These are phyloP conservation scores for Eupithecia centaureata DNA, from an alignment of 2,888 invertebrate species.

Conservation along the genomic window DNA sequence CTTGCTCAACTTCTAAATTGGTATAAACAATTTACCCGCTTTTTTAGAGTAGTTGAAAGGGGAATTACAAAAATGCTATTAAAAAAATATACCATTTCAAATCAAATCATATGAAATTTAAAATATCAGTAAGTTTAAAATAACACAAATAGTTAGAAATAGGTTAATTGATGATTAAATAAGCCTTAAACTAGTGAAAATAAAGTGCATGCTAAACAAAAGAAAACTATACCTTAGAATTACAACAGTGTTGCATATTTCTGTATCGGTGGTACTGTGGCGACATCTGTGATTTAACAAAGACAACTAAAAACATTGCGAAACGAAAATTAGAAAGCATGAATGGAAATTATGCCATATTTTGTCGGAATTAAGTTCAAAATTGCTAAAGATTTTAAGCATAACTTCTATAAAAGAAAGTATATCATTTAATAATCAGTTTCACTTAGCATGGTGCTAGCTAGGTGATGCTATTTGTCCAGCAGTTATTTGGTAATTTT, in stretches of 20 bases:
- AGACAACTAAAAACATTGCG: conserved; percentile 46
- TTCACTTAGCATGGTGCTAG: too few species aligned
- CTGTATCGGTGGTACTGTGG: conserved; percentile 78
- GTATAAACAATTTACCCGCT: too few species aligned
- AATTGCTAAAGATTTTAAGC: neutral
- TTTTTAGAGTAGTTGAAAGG: too few species aligned
- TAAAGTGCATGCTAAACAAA: conserved; percentile 35
- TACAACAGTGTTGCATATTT: conserved; percentile 77
- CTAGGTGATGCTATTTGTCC: too few species aligned
- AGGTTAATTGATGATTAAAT: neutral
- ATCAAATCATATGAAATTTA: too few species aligned
- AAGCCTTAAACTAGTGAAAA: conserved; percentile 4
- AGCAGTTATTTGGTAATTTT: too few species aligned
- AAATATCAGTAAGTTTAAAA: neutral
- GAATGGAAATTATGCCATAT: conserved; percentile 25
- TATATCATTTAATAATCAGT: too few species aligned
- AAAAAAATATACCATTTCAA: too few species aligned
- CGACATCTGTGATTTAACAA: conserved; percentile 74
- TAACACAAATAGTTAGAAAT: conserved; percentile 8
- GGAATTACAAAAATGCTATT: too few species aligned
- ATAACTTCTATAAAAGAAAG: too few species aligned
- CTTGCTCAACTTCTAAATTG: too few species aligned
- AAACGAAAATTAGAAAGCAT: conserved; percentile 41
- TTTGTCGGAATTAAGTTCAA: neutral
- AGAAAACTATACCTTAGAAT: conserved; percentile 70